These are phyloP conservation scores for Sebastolobus altivelis DNA, from an alignment of 2,797 vertebrate genomes.

Conservation along the genomic window DNA sequence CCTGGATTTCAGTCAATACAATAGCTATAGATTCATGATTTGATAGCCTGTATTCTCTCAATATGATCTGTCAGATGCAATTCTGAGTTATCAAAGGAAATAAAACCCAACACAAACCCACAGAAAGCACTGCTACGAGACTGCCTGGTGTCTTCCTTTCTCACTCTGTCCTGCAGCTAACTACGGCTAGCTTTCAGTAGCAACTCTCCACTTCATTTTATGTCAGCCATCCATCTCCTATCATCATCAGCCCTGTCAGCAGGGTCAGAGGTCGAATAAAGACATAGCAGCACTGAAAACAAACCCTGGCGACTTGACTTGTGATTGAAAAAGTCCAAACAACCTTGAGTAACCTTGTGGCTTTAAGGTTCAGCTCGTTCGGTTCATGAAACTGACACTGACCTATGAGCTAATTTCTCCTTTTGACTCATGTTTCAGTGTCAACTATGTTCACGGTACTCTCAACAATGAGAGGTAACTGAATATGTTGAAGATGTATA, in stretches of 20 bases:
- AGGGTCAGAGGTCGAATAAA: slow-evolving; percentile 26
- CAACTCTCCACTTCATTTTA: background rate
- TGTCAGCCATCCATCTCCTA: background rate
- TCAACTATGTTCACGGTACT: too few relatives aligned
- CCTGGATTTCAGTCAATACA: background rate
- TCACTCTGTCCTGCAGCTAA: background rate
- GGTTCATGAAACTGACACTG: background rate
- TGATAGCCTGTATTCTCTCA: background rate
- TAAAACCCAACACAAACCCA: background rate
- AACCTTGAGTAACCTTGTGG: background rate
- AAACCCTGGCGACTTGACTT: slow-evolving; percentile 14
- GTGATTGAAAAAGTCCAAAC: background rate
- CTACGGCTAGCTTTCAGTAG: background rate
- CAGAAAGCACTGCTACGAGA: background rate
- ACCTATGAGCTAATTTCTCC: background rate
- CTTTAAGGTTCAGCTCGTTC: background rate
- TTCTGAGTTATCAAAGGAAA: background rate
- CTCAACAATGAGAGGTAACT: background rate
- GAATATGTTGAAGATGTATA: background rate
- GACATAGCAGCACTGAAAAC: slow-evolving; percentile 21
- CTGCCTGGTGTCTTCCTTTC: slow-evolving; percentile 3
- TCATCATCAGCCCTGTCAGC: slow-evolving; percentile 13
- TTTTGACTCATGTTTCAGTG: background rate
- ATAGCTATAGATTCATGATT: background rate
- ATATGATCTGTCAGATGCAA: background rate